Evolutionary conservation across 2,888 invertebrate genomes (phyloP), one percentile per base, ranked within the genome.

Genomic region (Polyommatus iphigenia): DNA sequence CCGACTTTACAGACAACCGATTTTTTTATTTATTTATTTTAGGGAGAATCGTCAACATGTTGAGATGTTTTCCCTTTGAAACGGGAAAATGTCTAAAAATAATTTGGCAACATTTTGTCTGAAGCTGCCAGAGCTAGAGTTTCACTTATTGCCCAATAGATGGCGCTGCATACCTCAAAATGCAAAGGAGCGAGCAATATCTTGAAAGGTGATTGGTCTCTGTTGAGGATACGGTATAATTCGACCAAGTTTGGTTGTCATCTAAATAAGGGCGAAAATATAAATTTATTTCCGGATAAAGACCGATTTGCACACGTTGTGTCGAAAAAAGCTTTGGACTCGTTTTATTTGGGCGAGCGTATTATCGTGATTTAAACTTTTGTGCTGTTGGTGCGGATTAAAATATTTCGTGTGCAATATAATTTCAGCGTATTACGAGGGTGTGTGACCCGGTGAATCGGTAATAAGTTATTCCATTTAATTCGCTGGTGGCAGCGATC

Each of bases 201-300:
- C 80, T 80, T 80, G 79, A 82, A 81, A 80, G 82, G 82, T 86
- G 88, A 90, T 91, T 90, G 89, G 90, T 86, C 83, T 81, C 79
- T 82, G 80, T 78, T 77, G 79, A 80, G 82, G 82, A 83, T 78
- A 84, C 84, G 83, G 83, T 87, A 88, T 87, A 85, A 90, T 79
- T 83, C 91, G 85, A 83, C 90, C 85, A 87, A 88, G 81, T 87
- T 84, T 82, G 83, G 87, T 83, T 84, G 90, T 84, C 80, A 79
- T 79, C 84, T 83, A 83, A 85, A 85, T 86, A 89, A 86, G 88
- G 85, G 87, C 85, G 85, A 88, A 87, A 88, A 85, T 86, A 80
- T 83, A 80, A 82, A 84, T 83, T 82, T 82, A 86, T 88, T 89
- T 84, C 84, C 83, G 82, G 82, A 80, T 82, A 78, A 79, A 79